Percentiles rank a stretch among this genome's conserved stretches.
phyloP scores from a whole-genome alignment of 2,888 invertebrate genomes.

The Diaperis boleti region DNA sequence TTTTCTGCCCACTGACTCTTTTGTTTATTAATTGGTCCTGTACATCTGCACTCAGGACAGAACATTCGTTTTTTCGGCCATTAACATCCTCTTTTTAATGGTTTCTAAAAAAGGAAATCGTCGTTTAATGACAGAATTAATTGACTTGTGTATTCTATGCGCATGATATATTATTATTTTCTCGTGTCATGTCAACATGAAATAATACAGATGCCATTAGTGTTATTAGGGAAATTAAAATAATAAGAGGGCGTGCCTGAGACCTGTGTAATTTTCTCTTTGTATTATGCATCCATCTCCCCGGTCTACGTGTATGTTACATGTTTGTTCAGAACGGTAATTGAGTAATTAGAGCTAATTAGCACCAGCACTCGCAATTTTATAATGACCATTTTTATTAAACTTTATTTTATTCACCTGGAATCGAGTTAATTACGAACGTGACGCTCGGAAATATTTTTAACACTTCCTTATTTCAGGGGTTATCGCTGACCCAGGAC shows the following conservation, averaged over 20 bases:
- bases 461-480: slow-evolving; percentile 68
- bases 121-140: slow-evolving; percentile 35
- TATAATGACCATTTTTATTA: slow-evolving; percentile 3
- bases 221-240: slow-evolving; percentile 54
- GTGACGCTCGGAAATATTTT: background rate
- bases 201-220: slow-evolving; percentile 46
- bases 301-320: slow-evolving; percentile 13
- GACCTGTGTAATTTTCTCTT: slow-evolving; percentile 41
- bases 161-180: slow-evolving; percentile 34
- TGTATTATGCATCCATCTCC: slow-evolving; percentile 33
- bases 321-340: slow-evolving; percentile 46
- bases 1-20: too few species aligned
- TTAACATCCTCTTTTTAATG: slow-evolving; percentile 31
- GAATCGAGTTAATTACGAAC: background rate
- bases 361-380: slow-evolving; percentile 1
- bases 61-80: slow-evolving; percentile 4
- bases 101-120: slow-evolving; percentile 36
- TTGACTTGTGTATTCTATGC: slow-evolving; percentile 28
- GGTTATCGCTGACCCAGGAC: slow-evolving; percentile 78
- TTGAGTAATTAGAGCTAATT: slow-evolving; percentile 48
- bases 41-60: slow-evolving; percentile 9
- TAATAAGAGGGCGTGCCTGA: slow-evolving; percentile 53
- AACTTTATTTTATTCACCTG: background rate
- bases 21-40: background rate
- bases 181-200: slow-evolving; percentile 40